Percentiles rank a stretch among this genome's conserved stretches.
phyloP scores from a whole-genome alignment of 2,113 vertebrate genomes.

The Oplegnathus fasciatus region DNA sequence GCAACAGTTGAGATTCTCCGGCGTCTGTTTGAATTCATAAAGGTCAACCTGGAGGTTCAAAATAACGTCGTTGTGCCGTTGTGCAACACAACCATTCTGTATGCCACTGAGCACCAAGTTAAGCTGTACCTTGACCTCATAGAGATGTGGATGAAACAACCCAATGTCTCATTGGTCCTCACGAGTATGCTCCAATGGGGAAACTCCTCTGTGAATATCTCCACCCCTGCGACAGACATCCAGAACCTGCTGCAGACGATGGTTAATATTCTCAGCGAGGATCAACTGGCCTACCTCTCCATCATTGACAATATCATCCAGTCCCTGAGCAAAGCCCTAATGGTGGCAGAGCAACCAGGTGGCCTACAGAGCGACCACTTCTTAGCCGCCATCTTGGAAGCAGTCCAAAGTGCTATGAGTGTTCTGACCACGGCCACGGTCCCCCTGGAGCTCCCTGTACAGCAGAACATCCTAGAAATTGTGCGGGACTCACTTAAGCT shows the following conservation, averaged over 20 bases:
- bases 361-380: slow-evolving; percentile 75
- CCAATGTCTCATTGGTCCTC: slow-evolving; percentile 58
- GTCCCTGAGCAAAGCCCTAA: slow-evolving; percentile 70
- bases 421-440: slow-evolving; percentile 2
- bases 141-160: slow-evolving; percentile 74
- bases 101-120: slow-evolving; percentile 57
- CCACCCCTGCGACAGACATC: slow-evolving; percentile 60
- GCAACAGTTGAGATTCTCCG: slow-evolving; percentile 56
- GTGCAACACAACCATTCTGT: slow-evolving; percentile 56
- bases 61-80: slow-evolving; percentile 2
- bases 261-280: slow-evolving; percentile 44
- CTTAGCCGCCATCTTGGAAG: slow-evolving; percentile 56
- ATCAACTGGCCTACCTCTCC: slow-evolving; percentile 63
- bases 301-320: slow-evolving; percentile 63
- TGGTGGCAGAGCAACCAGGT: slow-evolving; percentile 58
- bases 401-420: slow-evolving; percentile 52
- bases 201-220: slow-evolving; percentile 43
- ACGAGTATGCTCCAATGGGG: slow-evolving; percentile 72
- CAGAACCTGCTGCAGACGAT: slow-evolving; percentile 65
- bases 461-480: slow-evolving; percentile 64
- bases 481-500: slow-evolving; percentile 67
- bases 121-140: slow-evolving; percentile 64
- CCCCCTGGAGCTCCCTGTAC: slow-evolving; percentile 29
- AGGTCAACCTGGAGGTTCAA: slow-evolving; percentile 60
- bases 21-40: slow-evolving; percentile 53